A percentile compares a stretch with the other conserved stretches of the same genome.
phyloP scores from a whole-genome alignment of 2,113 vertebrate species.

The Terrapene triunguis region DNA sequence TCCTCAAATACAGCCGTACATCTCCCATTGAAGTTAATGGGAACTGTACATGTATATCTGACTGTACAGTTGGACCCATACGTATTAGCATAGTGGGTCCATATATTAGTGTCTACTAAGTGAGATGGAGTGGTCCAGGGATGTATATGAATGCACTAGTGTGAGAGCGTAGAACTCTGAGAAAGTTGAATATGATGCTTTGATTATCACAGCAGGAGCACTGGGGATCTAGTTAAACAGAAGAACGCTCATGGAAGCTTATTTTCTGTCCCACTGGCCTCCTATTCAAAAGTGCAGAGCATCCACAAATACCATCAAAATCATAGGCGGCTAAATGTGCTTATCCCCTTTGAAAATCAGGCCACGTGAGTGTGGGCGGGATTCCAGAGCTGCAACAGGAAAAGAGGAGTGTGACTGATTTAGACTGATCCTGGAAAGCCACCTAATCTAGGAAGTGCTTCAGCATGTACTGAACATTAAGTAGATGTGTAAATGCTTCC shows the following conservation, averaged over 20 bases:
- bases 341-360: not conserved
- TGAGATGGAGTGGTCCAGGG: not conserved
- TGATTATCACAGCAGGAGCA: not conserved
- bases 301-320: not conserved
- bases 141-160: no score
- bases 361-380: not conserved
- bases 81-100: no score
- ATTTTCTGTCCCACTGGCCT: not conserved
- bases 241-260: not conserved
- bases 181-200: not conserved
- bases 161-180: not conserved
- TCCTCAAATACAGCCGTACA: not conserved
- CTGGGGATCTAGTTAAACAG: not conserved
- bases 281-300: not conserved
- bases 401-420: fast-evolving
- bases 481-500: not conserved
- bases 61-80: not conserved
- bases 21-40: not conserved
- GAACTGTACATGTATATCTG: no score
- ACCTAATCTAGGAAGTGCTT: not conserved
- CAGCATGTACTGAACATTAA: not conserved
- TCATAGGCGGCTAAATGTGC: not conserved
- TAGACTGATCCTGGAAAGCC: not conserved
- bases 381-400: not conserved
- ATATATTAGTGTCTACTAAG: not conserved